phyloP scores from a whole-genome alignment of 2,113 vertebrate genomes.

The Trematocara zebra region DNA sequence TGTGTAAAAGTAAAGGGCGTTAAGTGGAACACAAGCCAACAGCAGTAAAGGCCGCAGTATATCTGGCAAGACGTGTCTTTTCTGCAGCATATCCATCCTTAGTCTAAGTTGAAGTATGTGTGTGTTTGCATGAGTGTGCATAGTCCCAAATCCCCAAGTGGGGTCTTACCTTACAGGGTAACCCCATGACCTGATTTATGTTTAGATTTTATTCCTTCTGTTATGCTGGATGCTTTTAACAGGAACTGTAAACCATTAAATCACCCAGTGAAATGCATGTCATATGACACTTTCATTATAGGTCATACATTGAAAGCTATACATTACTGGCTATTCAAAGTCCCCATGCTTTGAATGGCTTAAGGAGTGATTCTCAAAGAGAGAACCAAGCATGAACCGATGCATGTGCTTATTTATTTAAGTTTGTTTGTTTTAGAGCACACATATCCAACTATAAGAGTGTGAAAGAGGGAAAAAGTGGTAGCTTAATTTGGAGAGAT shows the following conservation, averaged over 20 bases:
- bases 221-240: constrained; percentile 16
- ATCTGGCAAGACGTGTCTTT: constrained; percentile 36
- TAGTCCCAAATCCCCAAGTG: background rate
- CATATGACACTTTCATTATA: background rate
- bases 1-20: constrained; percentile 60
- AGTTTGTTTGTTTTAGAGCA: background rate
- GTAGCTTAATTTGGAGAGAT: constrained; percentile 23
- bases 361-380: background rate
- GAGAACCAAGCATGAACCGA: background rate
- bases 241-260: constrained; percentile 40
- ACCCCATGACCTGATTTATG: constrained; percentile 46
- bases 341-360: background rate
- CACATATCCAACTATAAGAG: background rate
- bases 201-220: constrained; percentile 45
- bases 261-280: constrained; percentile 28
- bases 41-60: constrained; percentile 60
- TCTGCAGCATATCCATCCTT: constrained; percentile 21
- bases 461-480: background rate
- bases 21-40: constrained; percentile 57
- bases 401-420: background rate
- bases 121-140: background rate
- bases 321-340: background rate
- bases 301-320: background rate
- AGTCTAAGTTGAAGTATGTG: background rate
- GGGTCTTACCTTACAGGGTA: background rate